Conservation (phyloP, 2,888 invertebrate species). For the Trichacis sp. region DNA sequence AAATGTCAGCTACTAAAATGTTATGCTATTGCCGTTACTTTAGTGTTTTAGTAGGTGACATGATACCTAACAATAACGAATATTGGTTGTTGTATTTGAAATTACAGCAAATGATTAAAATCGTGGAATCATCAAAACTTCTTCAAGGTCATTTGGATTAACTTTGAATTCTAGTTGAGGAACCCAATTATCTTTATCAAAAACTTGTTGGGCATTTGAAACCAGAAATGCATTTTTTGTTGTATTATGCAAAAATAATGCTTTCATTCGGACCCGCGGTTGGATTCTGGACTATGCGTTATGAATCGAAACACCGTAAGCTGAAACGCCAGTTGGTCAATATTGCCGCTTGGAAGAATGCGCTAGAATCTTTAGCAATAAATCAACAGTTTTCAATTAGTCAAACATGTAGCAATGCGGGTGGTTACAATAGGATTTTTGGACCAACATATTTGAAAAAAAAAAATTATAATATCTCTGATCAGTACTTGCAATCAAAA, state of each 20-base stretch:
- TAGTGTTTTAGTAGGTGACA: background rate
- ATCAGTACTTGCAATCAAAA: no score
- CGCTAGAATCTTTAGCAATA: no score
- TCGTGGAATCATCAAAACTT: constrained; percentile 24
- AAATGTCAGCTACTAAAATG: no score
- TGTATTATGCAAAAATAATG: constrained; percentile 21
- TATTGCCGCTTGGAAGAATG: constrained; percentile 4
- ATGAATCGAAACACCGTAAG: constrained; percentile 28
- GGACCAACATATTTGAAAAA: no score
- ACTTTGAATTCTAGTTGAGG: constrained; percentile 13
- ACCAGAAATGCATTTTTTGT: constrained; percentile 20
- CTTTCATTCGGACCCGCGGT: constrained; percentile 16
- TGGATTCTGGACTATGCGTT: constrained; percentile 17
- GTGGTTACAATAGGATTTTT: no score
- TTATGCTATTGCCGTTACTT: no score
- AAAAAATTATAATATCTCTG: no score
- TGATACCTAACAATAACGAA: constrained; percentile 6
- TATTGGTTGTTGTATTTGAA: constrained; percentile 26
- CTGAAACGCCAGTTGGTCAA: constrained; percentile 3
- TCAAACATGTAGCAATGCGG: no score
- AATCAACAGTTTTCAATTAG: no score
- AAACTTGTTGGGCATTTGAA: constrained; percentile 23
- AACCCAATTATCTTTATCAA: constrained; percentile 14
- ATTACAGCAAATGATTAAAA: constrained; percentile 21
- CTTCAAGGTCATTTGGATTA: constrained; percentile 6